Base-by-base conservation (phyloP, 2,888 invertebrate species). In the Minunthozetes semirufus region DNA sequence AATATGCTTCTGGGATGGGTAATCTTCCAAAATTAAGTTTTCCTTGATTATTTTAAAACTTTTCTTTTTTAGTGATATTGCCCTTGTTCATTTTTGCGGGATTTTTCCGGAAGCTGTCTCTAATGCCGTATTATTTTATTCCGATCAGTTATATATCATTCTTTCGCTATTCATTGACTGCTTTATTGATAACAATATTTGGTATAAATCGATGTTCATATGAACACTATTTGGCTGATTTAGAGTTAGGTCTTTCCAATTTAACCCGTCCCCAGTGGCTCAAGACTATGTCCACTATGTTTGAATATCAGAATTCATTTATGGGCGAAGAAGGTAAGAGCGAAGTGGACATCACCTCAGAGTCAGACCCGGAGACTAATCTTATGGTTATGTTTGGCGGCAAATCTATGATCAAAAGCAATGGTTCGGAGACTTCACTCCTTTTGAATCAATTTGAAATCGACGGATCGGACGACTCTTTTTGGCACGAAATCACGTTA, bases 21-120 rank as follows among this genome's bases (percentile, higher is more conserved):
- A 50, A 46, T 15, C 15, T 4, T n/a, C 13, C n/a, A 50, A 50
- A 50, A 8, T 33, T 6, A 9, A 33, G 9, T 33, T 6, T n/a
- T n/a, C n/a, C n/a, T n/a, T n/a, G 15, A 50, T 50, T 3, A n/a
- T 4, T 50, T 15, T 50, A 50, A 50, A 50, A 50, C 15, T 50
- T 15, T 33, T 33, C 4, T 33, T 6, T 33, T 33, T 4, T 9
- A 22, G 59, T 71, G 22, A 38, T 72, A 13, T 17, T 75, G 27
- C 75, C 75, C 17, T 8, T 75, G 59, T 66, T 75, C 22, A 72
- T 75, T n/a, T 72, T 75, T 61, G 46, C 61, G 15, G 75, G 75
- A 17, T 75, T 74, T 25, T 71, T 75, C 38, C 27, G 33, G n/a
- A 42, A 68, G 11, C 59, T 75, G 17, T 42, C 72, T 1, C 27